Base-by-base conservation (phyloP, 2,888 invertebrate species). In the Pristionchus fissidentatus region DNA sequence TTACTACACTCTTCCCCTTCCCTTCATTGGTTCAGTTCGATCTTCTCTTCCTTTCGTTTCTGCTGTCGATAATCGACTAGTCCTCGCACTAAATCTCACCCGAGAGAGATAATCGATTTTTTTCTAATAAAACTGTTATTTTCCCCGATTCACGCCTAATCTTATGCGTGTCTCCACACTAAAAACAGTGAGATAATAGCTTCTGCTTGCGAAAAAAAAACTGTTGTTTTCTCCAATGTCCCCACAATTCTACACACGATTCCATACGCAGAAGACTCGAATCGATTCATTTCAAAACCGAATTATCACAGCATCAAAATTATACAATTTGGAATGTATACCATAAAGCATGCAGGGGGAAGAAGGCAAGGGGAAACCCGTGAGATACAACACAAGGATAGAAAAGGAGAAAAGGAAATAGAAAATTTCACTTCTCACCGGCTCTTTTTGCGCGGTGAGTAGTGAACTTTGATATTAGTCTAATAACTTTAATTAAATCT, bases 291-390 rank as follows among this genome's bases (percentile, higher is more conserved):
- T 26, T 8, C n/a, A n/a, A n/a, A 38, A 38, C 38, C n/a, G 66
- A 26, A n/a, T 57, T 57, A 57, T 57, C 75, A 75, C 43, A 75
- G 46, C 43, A 75, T 15, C n/a, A 60, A 75, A 46, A 22, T 38
- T 38, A 66, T 66, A 66, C 66, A 66, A 66, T 66, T 38, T 38
- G 57, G 32, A 66, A 32, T 22, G 38, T 66, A 66, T 66, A n/a
- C n/a, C 43, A 75, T 43, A 46, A 41, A 46, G 46, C n/a, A 38
- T 26, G 15, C 43, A 26, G 41, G 26, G 43, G n/a, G 62, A 26
- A 29, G 32, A 75, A 75, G 75, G 46, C 41, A 75, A 26, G 43
- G 29, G 41, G 10, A 32, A 66, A 75, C 75, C 41, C 46, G 75
- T 75, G n/a, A 66, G 35, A 66, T 26, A 29, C 10, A 38, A 66